Evolutionary conservation across 2,888 invertebrate genomes (phyloP).

Genomic region (Eremobia ochroleuca): DNA sequence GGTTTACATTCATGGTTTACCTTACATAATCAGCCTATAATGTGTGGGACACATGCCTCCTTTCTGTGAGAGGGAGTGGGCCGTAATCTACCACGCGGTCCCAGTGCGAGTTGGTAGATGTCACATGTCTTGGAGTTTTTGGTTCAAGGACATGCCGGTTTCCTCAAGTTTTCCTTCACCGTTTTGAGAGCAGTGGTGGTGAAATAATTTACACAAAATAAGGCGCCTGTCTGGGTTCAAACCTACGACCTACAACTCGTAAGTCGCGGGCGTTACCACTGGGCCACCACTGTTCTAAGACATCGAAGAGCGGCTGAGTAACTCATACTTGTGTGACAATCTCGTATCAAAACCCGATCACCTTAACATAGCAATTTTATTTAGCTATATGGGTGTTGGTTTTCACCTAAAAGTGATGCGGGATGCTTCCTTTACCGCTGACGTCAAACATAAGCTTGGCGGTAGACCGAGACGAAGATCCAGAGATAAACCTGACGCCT

Average conservation of each 20-base stretch:
- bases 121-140: not conserved
- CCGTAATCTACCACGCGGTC: not conserved
- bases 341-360: not conserved
- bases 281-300: not conserved
- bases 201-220: not conserved
- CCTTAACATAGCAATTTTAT: not conserved
- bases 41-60: not conserved
- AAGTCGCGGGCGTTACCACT: not conserved
- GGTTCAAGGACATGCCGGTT: not conserved
- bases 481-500: constrained; percentile 50
- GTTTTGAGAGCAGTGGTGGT: not conserved
- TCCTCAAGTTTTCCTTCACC: not conserved
- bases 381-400: not conserved
- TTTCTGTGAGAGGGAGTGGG: not conserved
- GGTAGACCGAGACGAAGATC: constrained; percentile 49
- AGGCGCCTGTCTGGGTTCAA: not conserved
- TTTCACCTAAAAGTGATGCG: constrained; percentile 11
- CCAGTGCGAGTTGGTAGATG: not conserved
- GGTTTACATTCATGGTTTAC: not conserved
- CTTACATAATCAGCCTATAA: not conserved
- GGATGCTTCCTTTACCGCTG: constrained; percentile 1
- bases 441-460: constrained; percentile 28
- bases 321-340: not conserved
- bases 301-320: not conserved
- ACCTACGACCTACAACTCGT: not conserved